A percentile compares a stretch with the other conserved stretches of the same genome.
Evolutionary conservation across 2,113 vertebrate genomes (phyloP).

Genomic region (Ellobius talpinus): DNA sequence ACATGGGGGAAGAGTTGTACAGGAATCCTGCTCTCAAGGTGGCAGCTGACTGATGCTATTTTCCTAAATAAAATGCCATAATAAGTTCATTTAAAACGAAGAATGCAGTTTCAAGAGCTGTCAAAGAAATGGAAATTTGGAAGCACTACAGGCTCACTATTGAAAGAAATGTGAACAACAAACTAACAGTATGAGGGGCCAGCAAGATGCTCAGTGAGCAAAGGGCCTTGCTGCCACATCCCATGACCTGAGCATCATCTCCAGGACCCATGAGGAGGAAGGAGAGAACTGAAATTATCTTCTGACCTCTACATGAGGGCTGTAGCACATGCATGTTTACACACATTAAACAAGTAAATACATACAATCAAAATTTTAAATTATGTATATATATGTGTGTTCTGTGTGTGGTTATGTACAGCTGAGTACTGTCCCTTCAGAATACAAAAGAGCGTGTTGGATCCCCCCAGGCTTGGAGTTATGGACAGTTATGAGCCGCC

Average conservation of each 20-base stretch:
- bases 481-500: neutral
- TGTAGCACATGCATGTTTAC: neutral
- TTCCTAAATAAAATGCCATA: constrained; percentile 47
- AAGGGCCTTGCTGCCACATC: too few relatives aligned
- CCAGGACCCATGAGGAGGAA: neutral
- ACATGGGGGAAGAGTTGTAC: neutral
- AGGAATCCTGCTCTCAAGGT: neutral
- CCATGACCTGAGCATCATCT: neutral
- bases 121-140: constrained; percentile 66
- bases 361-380: neutral
- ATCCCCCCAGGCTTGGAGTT: neutral
- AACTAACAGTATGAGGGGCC: constrained; percentile 45
- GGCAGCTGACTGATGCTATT: neutral
- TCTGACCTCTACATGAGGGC: neutral
- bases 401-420: neutral
- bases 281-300: neutral
- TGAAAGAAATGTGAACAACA: constrained; percentile 70
- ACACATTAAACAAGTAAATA: neutral
- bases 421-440: neutral
- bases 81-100: constrained; percentile 58
- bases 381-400: neutral
- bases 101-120: constrained; percentile 46
- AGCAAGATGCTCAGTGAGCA: neutral
- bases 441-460: neutral
- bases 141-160: constrained; percentile 42